Percentiles rank a stretch among this genome's conserved stretches.
Conservation (phyloP, 2,888 invertebrate species). For the Cremastinae sp. region DNA sequence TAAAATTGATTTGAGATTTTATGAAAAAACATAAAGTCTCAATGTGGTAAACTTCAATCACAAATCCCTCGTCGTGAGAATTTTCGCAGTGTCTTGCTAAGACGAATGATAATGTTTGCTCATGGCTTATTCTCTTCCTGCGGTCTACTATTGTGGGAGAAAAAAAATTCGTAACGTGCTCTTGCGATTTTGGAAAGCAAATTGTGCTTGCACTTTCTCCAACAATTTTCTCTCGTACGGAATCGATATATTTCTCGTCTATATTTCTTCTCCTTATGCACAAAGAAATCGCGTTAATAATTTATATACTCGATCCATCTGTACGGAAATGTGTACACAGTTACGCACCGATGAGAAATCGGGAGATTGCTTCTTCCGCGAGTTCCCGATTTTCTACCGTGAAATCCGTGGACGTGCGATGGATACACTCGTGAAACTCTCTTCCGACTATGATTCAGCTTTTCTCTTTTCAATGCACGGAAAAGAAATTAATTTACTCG, state of each 20-base stretch:
- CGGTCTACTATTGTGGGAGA: neutral
- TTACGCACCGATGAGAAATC: constrained; percentile 1
- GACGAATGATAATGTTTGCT: neutral
- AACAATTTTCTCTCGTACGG: constrained; percentile 46
- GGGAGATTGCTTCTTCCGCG: constrained; percentile 33
- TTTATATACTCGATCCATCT: neutral
- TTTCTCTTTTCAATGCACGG: constrained; percentile 33
- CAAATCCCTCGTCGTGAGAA: too few species aligned
- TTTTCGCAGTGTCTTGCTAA: too few species aligned
- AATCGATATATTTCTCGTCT: constrained; percentile 34
- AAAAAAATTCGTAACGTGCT: neutral
- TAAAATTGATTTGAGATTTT: too few species aligned
- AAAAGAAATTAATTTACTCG: too few species aligned
- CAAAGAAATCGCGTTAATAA: neutral
- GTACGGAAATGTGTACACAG: neutral
- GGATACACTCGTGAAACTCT: constrained; percentile 7
- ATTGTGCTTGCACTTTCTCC: constrained; percentile 50
- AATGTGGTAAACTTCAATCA: too few species aligned
- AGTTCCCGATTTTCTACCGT: constrained; percentile 32
- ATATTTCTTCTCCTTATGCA: neutral
- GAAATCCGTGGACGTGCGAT: constrained; percentile 30
- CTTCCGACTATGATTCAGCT: constrained; percentile 45
- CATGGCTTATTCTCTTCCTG: neutral
- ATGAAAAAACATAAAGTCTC: too few species aligned
- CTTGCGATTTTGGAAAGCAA: constrained; percentile 40